A percentile compares a stretch with the other conserved stretches of the same genome.
phyloP scores from a whole-genome alignment of 2,113 vertebrate genomes.

The Poecile atricapillus region DNA sequence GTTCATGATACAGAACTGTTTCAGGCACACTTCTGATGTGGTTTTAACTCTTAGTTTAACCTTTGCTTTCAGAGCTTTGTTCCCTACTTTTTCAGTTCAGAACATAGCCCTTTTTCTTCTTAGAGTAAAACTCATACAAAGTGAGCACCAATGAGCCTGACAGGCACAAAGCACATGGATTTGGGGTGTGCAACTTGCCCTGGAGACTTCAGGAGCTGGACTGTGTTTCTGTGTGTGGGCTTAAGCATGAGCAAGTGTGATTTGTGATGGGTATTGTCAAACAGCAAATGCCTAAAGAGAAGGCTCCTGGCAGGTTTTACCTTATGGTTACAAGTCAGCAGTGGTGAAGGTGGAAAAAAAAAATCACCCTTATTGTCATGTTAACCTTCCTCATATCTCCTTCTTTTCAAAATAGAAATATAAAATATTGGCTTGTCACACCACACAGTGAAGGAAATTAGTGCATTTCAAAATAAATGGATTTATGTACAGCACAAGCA shows the following conservation, averaged over 20 bases:
- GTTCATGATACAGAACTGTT: neutral
- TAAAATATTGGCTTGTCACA: neutral
- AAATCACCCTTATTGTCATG: neutral
- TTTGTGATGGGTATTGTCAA: neutral
- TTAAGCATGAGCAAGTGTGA: neutral
- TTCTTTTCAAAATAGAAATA: neutral
- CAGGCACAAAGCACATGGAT: neutral
- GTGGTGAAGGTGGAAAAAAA: neutral
- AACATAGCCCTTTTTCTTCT: neutral
- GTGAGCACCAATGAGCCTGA: neutral
- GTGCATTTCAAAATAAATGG: neutral
- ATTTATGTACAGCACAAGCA: neutral
- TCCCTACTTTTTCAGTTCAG: neutral
- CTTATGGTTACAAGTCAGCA: neutral
- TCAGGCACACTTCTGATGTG: neutral
- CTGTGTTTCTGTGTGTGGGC: neutral
- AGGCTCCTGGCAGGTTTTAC: neutral
- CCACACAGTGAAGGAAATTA: neutral
- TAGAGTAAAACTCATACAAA: neutral
- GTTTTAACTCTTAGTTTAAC: neutral
- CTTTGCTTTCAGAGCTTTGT: neutral
- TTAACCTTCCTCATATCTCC: neutral
- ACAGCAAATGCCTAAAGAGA: neutral
- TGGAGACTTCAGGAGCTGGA: neutral
- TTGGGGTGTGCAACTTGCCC: neutral